Conservation (phyloP, 2,797 vertebrate species). For the Acipenser transmontanus region DNA sequence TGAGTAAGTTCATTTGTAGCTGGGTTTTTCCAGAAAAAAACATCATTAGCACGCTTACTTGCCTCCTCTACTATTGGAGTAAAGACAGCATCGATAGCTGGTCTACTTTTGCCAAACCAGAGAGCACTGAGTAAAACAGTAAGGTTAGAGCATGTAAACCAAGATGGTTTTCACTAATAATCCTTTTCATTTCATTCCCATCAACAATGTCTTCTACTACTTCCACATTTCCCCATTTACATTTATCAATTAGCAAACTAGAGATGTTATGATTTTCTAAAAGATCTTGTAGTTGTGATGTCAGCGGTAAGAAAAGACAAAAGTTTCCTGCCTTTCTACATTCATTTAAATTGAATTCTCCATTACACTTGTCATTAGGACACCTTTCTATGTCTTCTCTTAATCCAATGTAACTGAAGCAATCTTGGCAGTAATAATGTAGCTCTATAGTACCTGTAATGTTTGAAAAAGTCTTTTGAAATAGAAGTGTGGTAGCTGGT, state of each 20-base stretch:
- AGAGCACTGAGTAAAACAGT: slow-evolving; percentile 7
- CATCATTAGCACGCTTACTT: too few relatives aligned
- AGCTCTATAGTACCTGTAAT: background rate
- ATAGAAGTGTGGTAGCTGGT: background rate
- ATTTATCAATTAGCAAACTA: too few relatives aligned
- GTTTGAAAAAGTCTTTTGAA: slow-evolving; percentile 1
- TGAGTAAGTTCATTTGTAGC: background rate
- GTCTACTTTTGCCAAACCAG: slow-evolving; percentile 11
- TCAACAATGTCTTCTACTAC: too few relatives aligned
- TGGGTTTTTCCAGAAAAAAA: background rate
- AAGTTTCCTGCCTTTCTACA: too few relatives aligned
- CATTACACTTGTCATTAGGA: background rate
- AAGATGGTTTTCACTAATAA: slow-evolving; percentile 5
- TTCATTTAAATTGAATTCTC: too few relatives aligned
- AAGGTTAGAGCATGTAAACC: slow-evolving; percentile 9
- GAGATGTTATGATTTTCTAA: too few relatives aligned
- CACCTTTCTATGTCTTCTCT: background rate
- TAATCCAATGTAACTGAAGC: slow-evolving; percentile 7
- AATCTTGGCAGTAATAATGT: slow-evolving; percentile 7
- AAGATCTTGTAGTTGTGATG: too few relatives aligned
- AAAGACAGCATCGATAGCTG: slow-evolving; percentile 2
- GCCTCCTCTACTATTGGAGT: too few relatives aligned
- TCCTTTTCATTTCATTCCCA: background rate
- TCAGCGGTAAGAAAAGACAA: too few relatives aligned
- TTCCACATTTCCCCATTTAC: too few relatives aligned